A percentile compares a stretch with the other conserved stretches of the same genome.
Evolutionary conservation across 1,140 invertebrate genomes (phyloP).

Genomic region (Frieseomelitta varia): DNA sequence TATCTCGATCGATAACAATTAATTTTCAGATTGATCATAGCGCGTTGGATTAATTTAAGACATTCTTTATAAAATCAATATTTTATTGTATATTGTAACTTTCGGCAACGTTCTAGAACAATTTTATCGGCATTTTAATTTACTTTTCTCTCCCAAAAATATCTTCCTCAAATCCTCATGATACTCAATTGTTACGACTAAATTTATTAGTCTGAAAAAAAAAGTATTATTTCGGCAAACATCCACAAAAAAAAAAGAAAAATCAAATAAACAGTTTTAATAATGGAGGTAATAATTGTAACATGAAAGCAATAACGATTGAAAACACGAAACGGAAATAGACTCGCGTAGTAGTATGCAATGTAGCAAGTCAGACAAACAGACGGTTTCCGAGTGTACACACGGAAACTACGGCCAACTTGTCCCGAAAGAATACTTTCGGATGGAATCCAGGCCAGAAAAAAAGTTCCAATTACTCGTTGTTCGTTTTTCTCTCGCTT

Average conservation of each 20-base stretch:
- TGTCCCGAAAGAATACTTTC: constrained; percentile 41
- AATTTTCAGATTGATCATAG: no score
- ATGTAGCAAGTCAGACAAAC: constrained; percentile 9
- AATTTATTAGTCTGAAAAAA: background rate
- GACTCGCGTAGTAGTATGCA: constrained; percentile 32
- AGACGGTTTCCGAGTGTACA: background rate
- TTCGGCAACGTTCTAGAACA: background rate
- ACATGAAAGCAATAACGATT: background rate
- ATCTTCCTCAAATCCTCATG: background rate
- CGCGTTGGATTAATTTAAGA: background rate
- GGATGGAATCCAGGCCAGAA: constrained; percentile 47
- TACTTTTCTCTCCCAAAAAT: background rate
- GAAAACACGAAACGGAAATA: constrained; percentile 20
- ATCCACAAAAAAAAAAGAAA: background rate
- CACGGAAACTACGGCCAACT: constrained; percentile 19
- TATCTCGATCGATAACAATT: background rate
- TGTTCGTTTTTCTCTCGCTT: constrained; percentile 24
- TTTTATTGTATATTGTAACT: background rate
- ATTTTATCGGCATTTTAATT: constrained; percentile 28
- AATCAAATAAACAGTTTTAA: background rate
- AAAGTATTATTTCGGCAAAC: background rate
- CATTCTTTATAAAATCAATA: background rate
- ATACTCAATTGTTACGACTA: background rate
- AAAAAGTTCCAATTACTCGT: constrained; percentile 26
- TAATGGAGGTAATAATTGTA: background rate